Evolutionary conservation across 2,113 vertebrate genomes (phyloP).

Genomic region (Mormyrus iriodes): DNA sequence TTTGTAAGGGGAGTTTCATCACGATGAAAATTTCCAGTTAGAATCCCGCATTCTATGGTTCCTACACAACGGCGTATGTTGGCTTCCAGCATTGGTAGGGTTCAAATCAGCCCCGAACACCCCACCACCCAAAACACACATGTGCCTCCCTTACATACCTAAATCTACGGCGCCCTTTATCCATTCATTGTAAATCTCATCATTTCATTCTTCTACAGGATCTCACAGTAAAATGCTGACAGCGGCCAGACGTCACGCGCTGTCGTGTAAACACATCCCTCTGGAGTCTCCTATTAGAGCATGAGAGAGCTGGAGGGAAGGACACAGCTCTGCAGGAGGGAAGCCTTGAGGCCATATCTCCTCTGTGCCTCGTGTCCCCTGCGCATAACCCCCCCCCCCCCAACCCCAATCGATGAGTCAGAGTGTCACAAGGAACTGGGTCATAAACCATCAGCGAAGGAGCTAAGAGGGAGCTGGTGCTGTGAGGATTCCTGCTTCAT

Average conservation of each 20-base stretch:
- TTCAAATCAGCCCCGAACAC: not conserved
- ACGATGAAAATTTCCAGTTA: not conserved
- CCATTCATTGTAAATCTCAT: too few species aligned
- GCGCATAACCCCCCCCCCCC: not conserved
- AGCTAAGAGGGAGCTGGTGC: not conserved
- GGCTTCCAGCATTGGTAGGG: not conserved
- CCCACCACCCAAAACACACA: not conserved
- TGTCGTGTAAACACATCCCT: not conserved
- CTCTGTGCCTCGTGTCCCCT: not conserved
- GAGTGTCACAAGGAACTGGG: slow-evolving; percentile 18
- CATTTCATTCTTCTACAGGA: not conserved
- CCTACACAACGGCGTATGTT: not conserved
- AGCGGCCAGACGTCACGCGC: not conserved
- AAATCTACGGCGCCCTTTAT: too few species aligned
- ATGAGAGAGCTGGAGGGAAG: not conserved
- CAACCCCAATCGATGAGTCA: not conserved
- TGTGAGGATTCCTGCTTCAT: slow-evolving; percentile 17
- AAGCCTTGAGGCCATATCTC: not conserved
- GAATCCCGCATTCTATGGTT: not conserved
- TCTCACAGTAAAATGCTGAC: not conserved
- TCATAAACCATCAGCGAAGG: slow-evolving; percentile 20
- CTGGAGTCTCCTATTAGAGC: not conserved
- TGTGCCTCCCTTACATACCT: not conserved
- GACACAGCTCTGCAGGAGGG: not conserved
- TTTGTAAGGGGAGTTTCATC: not conserved